Base-by-base conservation (phyloP, 2,888 invertebrate species). In the Coelinius sp. region DNA sequence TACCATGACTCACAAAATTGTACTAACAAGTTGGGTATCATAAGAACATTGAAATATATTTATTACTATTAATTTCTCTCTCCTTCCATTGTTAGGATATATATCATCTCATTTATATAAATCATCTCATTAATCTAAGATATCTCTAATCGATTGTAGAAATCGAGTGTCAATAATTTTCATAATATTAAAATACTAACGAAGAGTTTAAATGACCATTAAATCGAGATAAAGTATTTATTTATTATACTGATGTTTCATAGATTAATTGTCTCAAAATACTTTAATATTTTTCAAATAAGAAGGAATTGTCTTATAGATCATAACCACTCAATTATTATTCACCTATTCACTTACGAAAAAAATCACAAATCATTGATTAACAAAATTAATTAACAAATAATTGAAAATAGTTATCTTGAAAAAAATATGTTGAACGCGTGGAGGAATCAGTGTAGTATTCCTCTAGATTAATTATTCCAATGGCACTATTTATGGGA, bases 61-160 rank as follows among this genome's bases (percentile, higher is more conserved):
- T 20, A 17, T 49, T 8, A 49, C 8, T 20, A 1, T n/a, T 49
- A 49, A 49, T 8, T 49, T 17, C 17, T 6, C 14, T 49, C 6
- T 6, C 4, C 59, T 59, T 59, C 35, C 59, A 59, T 35, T 14
- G 17, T 59, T 59, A 59, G 31, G 59, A 59, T 59, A n/a, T n/a
- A n/a, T n/a, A n/a, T n/a, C n/a, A n/a, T n/a, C n/a, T n/a, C n/a
- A n/a, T n/a, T n/a, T n/a, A n/a, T n/a, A n/a, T n/a, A 31, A 59
- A 31, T 31, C 53, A 27, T 53, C 20, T 31, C 20, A 35, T 59
- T 59, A 59, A 31, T 14, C 8, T 49, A 49, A 49, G 46, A 17
- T 44, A 44, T 44, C 14, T 14, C 17, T 46, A 14, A 46, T 14
- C 17, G 44, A 20, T 49, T 49, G 4, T 5, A 20, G 17, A 17